A percentile compares a stretch with the other conserved stretches of the same genome.
Conservation (phyloP, 2,797 vertebrate species). For the Lophotriccus pileatus region DNA sequence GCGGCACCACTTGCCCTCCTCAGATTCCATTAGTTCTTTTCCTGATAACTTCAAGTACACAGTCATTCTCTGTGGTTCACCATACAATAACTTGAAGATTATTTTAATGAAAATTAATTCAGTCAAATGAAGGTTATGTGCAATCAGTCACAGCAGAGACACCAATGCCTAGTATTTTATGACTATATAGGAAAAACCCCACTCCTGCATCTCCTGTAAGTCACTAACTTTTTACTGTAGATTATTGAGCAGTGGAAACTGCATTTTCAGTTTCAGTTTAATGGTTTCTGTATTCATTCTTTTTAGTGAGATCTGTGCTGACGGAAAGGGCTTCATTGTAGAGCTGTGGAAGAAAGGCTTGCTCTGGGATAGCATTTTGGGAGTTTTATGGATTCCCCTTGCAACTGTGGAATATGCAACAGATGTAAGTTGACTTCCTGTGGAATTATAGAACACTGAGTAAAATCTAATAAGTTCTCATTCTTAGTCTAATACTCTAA, state of each 20-base stretch:
- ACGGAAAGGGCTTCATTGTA: slow-evolving; percentile 59
- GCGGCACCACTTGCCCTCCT: not conserved
- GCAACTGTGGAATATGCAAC: slow-evolving; percentile 44
- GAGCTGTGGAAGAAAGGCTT: slow-evolving; percentile 74
- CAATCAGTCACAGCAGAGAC: not conserved
- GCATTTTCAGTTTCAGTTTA: not conserved
- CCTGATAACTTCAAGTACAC: not conserved
- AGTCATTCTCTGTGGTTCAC: not conserved
- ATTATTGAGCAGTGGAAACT: not conserved
- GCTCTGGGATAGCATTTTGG: slow-evolving; percentile 68
- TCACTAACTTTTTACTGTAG: not conserved
- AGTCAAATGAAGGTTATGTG: not conserved
- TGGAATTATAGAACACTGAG: not conserved
- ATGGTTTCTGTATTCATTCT: not conserved
- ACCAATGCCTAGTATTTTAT: not conserved
- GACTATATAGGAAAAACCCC: not conserved
- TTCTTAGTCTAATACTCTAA: not conserved
- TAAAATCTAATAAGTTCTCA: not conserved
- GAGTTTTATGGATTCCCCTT: slow-evolving; percentile 71
- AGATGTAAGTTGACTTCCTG: slow-evolving; percentile 52
- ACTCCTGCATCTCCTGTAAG: not conserved
- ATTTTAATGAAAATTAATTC: not conserved
- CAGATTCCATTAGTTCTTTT: not conserved
- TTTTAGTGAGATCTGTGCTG: slow-evolving; percentile 67
- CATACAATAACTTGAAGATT: not conserved